Base-by-base conservation (phyloP, 2,888 invertebrate species). In the Sthenelais limicola region DNA sequence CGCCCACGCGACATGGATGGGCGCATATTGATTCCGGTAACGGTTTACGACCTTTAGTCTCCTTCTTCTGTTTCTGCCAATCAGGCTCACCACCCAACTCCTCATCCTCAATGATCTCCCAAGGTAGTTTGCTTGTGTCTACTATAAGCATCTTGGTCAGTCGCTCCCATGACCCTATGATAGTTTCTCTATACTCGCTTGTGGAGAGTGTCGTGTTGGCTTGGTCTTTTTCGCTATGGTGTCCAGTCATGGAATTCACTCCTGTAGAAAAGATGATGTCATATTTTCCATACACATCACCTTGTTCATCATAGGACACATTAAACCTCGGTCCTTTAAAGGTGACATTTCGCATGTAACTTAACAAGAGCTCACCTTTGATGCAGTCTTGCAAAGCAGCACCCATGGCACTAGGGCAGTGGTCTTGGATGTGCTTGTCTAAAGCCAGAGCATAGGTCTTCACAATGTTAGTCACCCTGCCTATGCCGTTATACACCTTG, bases 21-120 rank as follows among this genome's bases (percentile, higher is more conserved):
- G 72, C 68, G 66, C 78, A 78, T n/a, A 75, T 71, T 1, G 78
- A 75, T 21, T 72, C 73, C 4, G 75, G 73, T 18, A 69, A 24
- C 43, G 18, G 18, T 43, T 43, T 18, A 9, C n/a, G n/a, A n/a
- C n/a, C n/a, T n/a, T n/a, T n/a, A n/a, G n/a, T n/a, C n/a, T n/a
- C n/a, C n/a, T n/a, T n/a, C n/a, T n/a, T n/a, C n/a, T n/a, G n/a
- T n/a, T n/a, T n/a, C n/a, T n/a, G n/a, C n/a, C n/a, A n/a, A n/a
- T n/a, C n/a, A n/a, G n/a, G n/a, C n/a, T n/a, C n/a, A n/a, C n/a
- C n/a, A n/a, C n/a, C n/a, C n/a, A n/a, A n/a, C n/a, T n/a, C n/a
- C n/a, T n/a, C n/a, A n/a, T n/a, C n/a, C n/a, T n/a, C n/a, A n/a
- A n/a, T n/a, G n/a, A n/a, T n/a, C n/a, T n/a, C n/a, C 62, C 62